These are phyloP conservation scores for Polyploca ridens DNA, from an alignment of 2,888 invertebrate species.

Conservation along the genomic window DNA sequence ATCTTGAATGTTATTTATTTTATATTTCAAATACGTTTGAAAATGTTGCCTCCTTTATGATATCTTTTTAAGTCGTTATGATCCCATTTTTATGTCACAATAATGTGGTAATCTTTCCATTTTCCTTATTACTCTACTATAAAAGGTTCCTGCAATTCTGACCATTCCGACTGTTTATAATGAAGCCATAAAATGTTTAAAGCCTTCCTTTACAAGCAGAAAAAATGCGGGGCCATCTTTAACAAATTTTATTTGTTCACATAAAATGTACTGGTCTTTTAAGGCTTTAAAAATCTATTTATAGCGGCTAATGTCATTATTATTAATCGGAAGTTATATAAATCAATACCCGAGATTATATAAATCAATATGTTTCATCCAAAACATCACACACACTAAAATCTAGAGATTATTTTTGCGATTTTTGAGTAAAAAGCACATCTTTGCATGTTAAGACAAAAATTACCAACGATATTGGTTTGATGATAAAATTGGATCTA, in stretches of 20 bases:
- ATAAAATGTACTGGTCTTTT: background rate
- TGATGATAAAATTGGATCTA: background rate
- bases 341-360: background rate
- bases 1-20: background rate
- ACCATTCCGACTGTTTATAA: slow-evolving; percentile 5
- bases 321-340: too few species aligned
- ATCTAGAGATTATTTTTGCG: background rate
- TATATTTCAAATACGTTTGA: background rate
- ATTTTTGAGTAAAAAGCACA: background rate
- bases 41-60: background rate
- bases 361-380: background rate
- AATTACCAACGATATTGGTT: background rate
- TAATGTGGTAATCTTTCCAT: background rate
- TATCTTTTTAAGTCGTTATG: background rate
- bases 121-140: background rate
- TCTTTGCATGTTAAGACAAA: background rate
- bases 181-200: slow-evolving; percentile 5
- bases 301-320: background rate
- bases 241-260: slow-evolving; percentile 3
- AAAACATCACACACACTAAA: background rate
- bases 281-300: background rate
- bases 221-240: background rate
- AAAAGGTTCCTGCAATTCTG: background rate
- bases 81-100: slow-evolving; percentile 1
- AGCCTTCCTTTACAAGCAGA: background rate